These are phyloP conservation scores for Anolis carolinensis DNA, from an alignment of 2,113 vertebrate genomes.

Conservation along the genomic window DNA sequence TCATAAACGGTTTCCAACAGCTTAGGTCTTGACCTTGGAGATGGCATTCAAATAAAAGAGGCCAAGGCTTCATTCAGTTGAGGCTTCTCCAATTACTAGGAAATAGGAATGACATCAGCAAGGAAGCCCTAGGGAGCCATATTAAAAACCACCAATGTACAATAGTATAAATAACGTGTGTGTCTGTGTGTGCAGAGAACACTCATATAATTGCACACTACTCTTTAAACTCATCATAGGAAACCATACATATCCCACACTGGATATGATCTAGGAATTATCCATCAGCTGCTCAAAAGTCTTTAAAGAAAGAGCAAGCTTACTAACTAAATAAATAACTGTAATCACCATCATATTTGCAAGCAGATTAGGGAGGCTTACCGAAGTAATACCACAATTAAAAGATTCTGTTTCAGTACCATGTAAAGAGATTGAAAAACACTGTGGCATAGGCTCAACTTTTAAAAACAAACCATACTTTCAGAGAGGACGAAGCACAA, in stretches of 20 bases:
- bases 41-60: neutral
- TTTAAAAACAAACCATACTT: neutral
- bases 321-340: neutral
- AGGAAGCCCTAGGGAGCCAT: no score
- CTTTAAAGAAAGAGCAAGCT: neutral
- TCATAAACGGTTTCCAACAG: conserved; percentile 63
- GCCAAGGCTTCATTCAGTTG: neutral
- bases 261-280: neutral
- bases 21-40: no score
- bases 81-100: neutral
- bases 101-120: no score
- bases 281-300: neutral
- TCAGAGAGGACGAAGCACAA: neutral
- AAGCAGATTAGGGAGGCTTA: neutral
- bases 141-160: neutral
- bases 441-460: neutral
- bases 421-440: neutral
- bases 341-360: neutral
- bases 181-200: neutral
- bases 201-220: no score
- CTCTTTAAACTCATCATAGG: no score
- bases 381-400: neutral
- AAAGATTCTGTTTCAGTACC: neutral
- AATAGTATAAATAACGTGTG: neutral
- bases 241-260: no score